Evolutionary conservation across 2,113 vertebrate genomes (phyloP), one percentile per base, ranked within the genome.

Genomic region (Epinephelus cyanopodus): DNA sequence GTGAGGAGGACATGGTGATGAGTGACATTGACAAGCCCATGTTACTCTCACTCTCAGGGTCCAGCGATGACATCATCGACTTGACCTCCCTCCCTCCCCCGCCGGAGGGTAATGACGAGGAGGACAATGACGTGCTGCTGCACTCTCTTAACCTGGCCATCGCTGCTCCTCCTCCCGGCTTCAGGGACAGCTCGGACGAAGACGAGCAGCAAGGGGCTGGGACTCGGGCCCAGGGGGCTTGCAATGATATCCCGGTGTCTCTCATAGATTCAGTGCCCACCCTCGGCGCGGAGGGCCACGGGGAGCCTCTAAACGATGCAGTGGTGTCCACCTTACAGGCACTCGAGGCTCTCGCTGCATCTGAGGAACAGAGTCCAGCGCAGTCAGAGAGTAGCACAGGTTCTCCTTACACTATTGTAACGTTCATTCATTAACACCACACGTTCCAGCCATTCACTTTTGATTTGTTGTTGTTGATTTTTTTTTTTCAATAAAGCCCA

Each of bases 331-430:
- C 97, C 2, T 95, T 99, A 90, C 97, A 98, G 92, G 97, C 97
- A 23, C 95, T 99, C 18, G 97, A 98, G 93, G 97, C 97, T 65
- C 96, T 99, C 79, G 97, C 98, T 81, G 97, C 97, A 66, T 99
- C 98, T 67, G 97, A 99, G 93, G 98, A 99, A 88, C 97, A 97
- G 90, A 92, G 92, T 77, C 92, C 94, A 17, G 92, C 91, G 17
- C 97, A 98, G 94, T 97, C 96, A 70, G 97, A 96, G 96, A 97
- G 96, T 94, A 98, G 96, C 96, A 97, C 98, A 99, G 98, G 98
- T 99, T 98, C 97, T 97, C 96, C 97, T 97, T 99, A 97, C 95
- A 96, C 96, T 90, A 97, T 99, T 94, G 97, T 99, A 96, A 98
- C 97, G 0, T 99, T 99, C 95, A 99, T 99, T 93, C 97, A 98